Base-by-base conservation (phyloP, 2,888 invertebrate species). In the Unio delphinus region DNA sequence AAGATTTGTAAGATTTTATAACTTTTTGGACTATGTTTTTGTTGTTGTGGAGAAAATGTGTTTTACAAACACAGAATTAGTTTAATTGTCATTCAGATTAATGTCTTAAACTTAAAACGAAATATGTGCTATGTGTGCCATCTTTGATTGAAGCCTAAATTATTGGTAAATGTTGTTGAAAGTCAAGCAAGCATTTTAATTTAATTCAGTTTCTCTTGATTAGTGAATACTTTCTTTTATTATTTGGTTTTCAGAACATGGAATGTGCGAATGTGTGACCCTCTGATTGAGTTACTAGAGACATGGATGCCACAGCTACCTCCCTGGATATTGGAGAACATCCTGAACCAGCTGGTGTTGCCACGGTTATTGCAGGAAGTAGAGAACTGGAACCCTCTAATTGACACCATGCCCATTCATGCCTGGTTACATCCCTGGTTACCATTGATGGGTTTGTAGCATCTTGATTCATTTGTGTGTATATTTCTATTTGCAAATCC, bases 361-460 rank as follows among this genome's bases (percentile, higher is more conserved):
- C 96, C 96, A 0, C 78, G 86, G 63, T 78, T 92, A 18, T 90
- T 91, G 75, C 90, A 92, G 0, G 96, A 95, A 79, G 97, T 97
- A 0, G 93, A 95, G 61, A 82, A 77, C 67, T 99, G 99, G 99
- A 96, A 99, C 92, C 99, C 99, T 1, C 92, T 97, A 3, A 95
- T 95, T 0, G 99, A 99, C 89, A 95, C 95, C 0, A 93, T 97
- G 78, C 99, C 99, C 20, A 95, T 99, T 79, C 98, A 99, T 90
- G 93, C 94, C 6, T 99, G 99, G 99, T 94, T 98, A 73, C 94
- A 98, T 89, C 99, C 99, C 0, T 99, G 99, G 99, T 93, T 97
- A 72, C 94, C 94, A 0, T 90, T 96, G 11, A 93, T 98, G 87
- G 95, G 77, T 77, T 68, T 63, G 69, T 54, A 8, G 4, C 30